phyloP scores from a whole-genome alignment of 2,797 vertebrate species.

The Tachyglossus aculeatus region DNA sequence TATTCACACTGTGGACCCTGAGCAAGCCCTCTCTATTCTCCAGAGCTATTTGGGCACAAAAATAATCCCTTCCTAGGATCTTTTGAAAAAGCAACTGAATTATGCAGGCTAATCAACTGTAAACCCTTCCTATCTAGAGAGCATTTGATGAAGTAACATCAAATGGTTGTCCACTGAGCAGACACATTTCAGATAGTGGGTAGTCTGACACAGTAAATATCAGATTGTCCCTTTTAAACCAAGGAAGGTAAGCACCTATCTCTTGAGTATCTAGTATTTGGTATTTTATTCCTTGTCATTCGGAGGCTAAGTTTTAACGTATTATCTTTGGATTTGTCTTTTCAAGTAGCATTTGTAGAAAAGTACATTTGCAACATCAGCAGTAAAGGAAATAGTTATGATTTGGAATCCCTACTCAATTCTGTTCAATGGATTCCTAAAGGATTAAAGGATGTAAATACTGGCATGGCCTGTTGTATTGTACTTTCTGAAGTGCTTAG shows the following conservation, averaged over 20 bases:
- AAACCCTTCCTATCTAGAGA: slow-evolving; percentile 65
- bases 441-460: no score
- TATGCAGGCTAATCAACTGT: slow-evolving; percentile 68
- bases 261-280: neutral
- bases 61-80: slow-evolving; percentile 71
- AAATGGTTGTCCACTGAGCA: slow-evolving; percentile 17
- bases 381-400: no score
- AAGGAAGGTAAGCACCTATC: neutral
- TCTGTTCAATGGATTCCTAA: no score
- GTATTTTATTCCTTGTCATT: neutral
- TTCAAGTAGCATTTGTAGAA: slow-evolving; percentile 14
- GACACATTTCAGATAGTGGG: no score
- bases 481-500: no score
- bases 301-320: slow-evolving; percentile 8
- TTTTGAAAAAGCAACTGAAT: slow-evolving; percentile 61
- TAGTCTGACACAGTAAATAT: no score
- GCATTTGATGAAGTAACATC: slow-evolving; percentile 49
- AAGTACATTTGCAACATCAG: slow-evolving; percentile 7
- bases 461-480: no score
- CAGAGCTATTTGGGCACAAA: slow-evolving; percentile 66
- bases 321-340: slow-evolving; percentile 15
- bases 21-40: slow-evolving; percentile 58
- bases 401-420: no score
- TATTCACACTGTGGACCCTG: slow-evolving; percentile 53
- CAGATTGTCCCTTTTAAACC: neutral